These are phyloP conservation scores for Lutraria rhynchaena DNA, from an alignment of 1,140 invertebrate genomes.

Conservation along the genomic window DNA sequence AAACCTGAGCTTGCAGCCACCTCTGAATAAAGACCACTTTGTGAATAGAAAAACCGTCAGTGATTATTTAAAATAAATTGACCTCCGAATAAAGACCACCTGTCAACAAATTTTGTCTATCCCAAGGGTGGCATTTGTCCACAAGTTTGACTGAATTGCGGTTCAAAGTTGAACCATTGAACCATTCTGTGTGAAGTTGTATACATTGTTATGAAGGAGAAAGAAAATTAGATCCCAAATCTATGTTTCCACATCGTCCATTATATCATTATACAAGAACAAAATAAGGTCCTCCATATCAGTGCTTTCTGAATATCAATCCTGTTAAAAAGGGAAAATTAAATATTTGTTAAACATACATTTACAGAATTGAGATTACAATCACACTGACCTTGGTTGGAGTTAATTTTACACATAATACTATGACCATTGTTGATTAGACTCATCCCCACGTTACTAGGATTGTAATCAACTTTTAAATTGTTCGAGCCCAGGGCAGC, in stretches of 20 bases:
- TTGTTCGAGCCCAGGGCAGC: background rate
- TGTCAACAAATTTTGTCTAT: too few relatives aligned
- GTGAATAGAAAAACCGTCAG: too few relatives aligned
- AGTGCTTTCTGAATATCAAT: background rate
- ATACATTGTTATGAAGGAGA: background rate
- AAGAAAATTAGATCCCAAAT: background rate
- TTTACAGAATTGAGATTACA: background rate
- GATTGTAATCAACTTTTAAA: background rate
- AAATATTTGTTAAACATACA: background rate
- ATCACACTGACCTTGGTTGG: slow-evolving; percentile 8
- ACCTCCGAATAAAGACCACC: too few relatives aligned
- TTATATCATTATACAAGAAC: background rate
- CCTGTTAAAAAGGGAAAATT: background rate
- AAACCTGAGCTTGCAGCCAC: background rate
- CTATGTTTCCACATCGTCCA: background rate
- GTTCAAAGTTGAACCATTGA: too few relatives aligned
- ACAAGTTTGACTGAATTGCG: too few relatives aligned
- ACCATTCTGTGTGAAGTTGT: too few relatives aligned
- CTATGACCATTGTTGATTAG: slow-evolving; percentile 45
- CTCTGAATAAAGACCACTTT: too few relatives aligned
- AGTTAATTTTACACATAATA: slow-evolving; percentile 34
- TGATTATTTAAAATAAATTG: too few relatives aligned
- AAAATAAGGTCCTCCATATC: background rate
- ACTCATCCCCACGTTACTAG: background rate
- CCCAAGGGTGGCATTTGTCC: background rate